phyloP scores from a whole-genome alignment of 1,140 invertebrate genomes.

The Procambarus virginalis region DNA sequence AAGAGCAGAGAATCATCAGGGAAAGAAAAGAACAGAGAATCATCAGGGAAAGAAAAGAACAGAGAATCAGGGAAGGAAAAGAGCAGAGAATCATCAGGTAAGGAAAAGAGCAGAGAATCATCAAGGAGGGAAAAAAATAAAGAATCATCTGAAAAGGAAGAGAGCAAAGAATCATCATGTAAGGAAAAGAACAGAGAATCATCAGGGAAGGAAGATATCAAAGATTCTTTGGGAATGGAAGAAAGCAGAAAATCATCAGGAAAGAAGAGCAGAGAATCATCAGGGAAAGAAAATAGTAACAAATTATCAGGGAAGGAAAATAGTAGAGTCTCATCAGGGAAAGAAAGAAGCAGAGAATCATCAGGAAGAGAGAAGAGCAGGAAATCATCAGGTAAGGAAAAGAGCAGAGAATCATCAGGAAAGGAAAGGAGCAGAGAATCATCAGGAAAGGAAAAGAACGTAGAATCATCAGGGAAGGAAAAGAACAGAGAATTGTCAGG shows the following conservation, averaged over 20 bases:
- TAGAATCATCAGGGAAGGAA: not conserved
- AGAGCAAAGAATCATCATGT: not conserved
- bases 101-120: no score
- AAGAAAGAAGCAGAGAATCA: not conserved
- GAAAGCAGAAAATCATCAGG: no score
- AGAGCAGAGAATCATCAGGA: not conserved
- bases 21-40: conserved; percentile 7
- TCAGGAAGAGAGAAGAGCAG: not conserved
- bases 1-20: not conserved
- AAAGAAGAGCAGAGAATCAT: not conserved
- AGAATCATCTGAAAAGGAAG: not conserved
- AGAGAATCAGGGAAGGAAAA: no score
- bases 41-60: no score
- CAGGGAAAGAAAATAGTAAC: not conserved
- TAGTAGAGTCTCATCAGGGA: no score
- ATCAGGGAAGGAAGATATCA: not conserved
- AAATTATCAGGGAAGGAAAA: not conserved
- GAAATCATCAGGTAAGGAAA: not conserved
- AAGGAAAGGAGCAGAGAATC: not conserved
- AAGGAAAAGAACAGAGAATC: not conserved
- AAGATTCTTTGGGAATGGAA: no score
- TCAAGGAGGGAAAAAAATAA: no score
- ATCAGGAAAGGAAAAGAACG: not conserved
- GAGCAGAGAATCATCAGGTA: no score
- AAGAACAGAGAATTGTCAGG: not conserved